phyloP scores from a whole-genome alignment of 2,113 vertebrate genomes.

The Oreochromis spilurus region DNA sequence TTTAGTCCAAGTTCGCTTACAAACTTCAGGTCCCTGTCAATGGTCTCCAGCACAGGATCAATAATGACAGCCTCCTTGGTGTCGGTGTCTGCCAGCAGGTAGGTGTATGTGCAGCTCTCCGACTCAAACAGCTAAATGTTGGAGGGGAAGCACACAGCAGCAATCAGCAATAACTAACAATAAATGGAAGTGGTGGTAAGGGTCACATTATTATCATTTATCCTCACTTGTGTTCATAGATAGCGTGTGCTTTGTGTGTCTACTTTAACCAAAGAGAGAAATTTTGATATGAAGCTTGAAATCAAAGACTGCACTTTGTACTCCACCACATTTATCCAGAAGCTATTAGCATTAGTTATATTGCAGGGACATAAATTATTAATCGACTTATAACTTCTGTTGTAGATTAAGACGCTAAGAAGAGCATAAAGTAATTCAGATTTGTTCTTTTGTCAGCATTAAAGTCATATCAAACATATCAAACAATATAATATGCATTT shows the following conservation, averaged over 20 bases:
- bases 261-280: neutral
- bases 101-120: conserved; percentile 83
- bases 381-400: too few species aligned
- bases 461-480: too few species aligned
- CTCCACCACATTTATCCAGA: too few species aligned
- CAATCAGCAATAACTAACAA: neutral
- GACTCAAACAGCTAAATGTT: conserved; percentile 78
- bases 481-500: neutral
- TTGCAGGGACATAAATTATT: too few species aligned
- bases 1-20: conserved; percentile 76
- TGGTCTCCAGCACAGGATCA: conserved; percentile 85
- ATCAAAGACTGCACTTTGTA: neutral
- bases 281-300: neutral
- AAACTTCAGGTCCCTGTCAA: conserved; percentile 78
- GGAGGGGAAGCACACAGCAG: neutral
- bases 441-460: too few species aligned
- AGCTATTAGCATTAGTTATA: too few species aligned
- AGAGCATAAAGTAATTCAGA: neutral
- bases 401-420: neutral
- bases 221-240: neutral
- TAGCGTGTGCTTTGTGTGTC: neutral
- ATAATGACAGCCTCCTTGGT: conserved; percentile 81
- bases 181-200: neutral
- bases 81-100: conserved; percentile 79
- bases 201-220: neutral